A percentile compares a stretch with the other conserved stretches of the same genome.
phyloP scores from a whole-genome alignment of 2,113 vertebrate genomes.

The Salvelinus sp. region DNA sequence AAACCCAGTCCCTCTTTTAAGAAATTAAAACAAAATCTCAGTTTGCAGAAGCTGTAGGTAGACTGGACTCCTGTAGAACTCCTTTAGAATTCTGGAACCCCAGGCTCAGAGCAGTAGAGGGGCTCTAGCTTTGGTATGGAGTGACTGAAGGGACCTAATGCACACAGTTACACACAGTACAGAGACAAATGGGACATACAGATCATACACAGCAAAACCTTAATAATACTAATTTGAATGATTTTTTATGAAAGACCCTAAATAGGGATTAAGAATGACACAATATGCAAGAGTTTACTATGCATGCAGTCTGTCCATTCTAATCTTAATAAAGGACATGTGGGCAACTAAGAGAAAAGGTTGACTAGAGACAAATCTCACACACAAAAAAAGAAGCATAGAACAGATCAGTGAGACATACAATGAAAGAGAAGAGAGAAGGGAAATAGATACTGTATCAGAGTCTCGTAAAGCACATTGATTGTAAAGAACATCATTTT shows the following conservation, averaged over 20 bases:
- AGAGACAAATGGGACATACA: too few relatives aligned
- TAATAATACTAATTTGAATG: too few relatives aligned
- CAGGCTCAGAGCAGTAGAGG: constrained; percentile 63
- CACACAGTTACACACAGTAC: not conserved
- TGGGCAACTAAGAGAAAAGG: not conserved
- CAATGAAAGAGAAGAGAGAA: not conserved
- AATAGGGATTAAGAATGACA: too few relatives aligned
- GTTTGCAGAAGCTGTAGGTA: not conserved
- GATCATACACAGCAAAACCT: too few relatives aligned
- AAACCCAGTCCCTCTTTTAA: too few relatives aligned
- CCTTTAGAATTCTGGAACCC: too few relatives aligned
- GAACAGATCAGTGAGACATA: not conserved
- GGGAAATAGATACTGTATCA: constrained; percentile 66
- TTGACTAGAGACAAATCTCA: not conserved
- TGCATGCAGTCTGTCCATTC: too few relatives aligned
- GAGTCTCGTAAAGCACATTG: constrained; percentile 75
- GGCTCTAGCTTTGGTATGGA: constrained; percentile 84
- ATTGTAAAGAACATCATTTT: constrained; percentile 80
- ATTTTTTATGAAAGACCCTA: too few relatives aligned
- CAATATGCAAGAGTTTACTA: too few relatives aligned
- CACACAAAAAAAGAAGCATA: not conserved
- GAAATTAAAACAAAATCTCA: constrained; percentile 11
- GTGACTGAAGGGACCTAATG: constrained; percentile 68
- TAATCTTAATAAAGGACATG: too few relatives aligned
- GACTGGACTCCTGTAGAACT: not conserved